A percentile compares a stretch with the other conserved stretches of the same genome.
Conservation (phyloP, 2,888 invertebrate genomes). For the Halictus quadricinctus region DNA sequence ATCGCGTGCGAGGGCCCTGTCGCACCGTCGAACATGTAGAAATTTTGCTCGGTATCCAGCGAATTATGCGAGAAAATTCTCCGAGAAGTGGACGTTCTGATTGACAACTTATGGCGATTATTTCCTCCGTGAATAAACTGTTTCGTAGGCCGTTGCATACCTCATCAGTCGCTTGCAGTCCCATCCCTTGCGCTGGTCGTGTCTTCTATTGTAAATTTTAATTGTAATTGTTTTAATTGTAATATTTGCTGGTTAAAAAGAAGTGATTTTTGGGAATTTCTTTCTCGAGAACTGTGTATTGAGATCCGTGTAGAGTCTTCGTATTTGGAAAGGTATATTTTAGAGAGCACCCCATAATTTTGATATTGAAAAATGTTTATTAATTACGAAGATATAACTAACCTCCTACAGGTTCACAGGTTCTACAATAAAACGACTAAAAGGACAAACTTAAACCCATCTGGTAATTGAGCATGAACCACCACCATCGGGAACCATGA, state of each 20-base stretch:
- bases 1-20: not conserved
- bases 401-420: no score
- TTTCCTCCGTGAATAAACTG: not conserved
- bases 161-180: not conserved
- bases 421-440: no score
- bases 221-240: not conserved
- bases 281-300: no score
- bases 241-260: no score
- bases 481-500: not conserved
- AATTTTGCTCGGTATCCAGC: not conserved
- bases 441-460: no score
- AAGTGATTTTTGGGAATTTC: no score
- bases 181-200: no score
- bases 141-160: not conserved
- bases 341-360: no score
- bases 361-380: no score
- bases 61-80: not conserved
- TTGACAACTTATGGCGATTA: not conserved
- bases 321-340: no score
- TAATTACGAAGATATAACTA: no score
- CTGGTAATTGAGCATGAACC: not conserved
- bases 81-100: not conserved
- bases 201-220: not conserved
- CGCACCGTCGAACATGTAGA: not conserved
- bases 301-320: no score